Evolutionary conservation across 2,888 invertebrate species (phyloP).

Genomic region (Listrodromus nycthemerus): DNA sequence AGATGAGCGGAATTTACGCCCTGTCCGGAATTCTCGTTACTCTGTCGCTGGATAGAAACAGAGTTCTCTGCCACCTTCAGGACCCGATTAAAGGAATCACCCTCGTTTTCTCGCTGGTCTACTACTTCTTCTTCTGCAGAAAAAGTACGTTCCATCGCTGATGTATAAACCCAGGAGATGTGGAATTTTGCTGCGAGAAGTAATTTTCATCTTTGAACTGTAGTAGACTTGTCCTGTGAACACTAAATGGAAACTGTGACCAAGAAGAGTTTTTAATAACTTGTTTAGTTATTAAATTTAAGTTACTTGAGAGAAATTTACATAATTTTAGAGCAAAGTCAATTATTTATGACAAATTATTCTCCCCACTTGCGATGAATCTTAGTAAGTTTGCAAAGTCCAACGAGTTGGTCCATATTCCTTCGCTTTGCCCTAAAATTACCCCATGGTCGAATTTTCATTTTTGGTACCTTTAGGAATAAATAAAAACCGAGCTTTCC

Average conservation of each 20-base stretch:
- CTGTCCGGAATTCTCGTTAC: constrained; percentile 85
- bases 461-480: background rate
- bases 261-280: too few relatives aligned
- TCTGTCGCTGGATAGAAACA: constrained; percentile 85
- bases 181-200: background rate
- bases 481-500: background rate
- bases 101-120: constrained; percentile 86
- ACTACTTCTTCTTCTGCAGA: constrained; percentile 87
- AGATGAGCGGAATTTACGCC: constrained; percentile 84
- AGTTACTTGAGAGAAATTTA: too few relatives aligned
- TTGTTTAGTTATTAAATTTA: too few relatives aligned
- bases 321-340: too few relatives aligned
- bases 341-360: too few relatives aligned
- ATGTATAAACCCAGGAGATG: background rate
- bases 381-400: too few relatives aligned
- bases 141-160: constrained; percentile 84
- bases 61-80: constrained; percentile 87
- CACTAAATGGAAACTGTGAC: background rate
- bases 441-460: background rate
- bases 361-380: too few relatives aligned
- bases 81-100: constrained; percentile 87
- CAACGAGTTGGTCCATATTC: background rate
- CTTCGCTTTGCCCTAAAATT: background rate
- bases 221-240: too few relatives aligned
- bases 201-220: too few relatives aligned